Conservation (phyloP, 2,888 invertebrate species). For the Polymixis flavicincta region DNA sequence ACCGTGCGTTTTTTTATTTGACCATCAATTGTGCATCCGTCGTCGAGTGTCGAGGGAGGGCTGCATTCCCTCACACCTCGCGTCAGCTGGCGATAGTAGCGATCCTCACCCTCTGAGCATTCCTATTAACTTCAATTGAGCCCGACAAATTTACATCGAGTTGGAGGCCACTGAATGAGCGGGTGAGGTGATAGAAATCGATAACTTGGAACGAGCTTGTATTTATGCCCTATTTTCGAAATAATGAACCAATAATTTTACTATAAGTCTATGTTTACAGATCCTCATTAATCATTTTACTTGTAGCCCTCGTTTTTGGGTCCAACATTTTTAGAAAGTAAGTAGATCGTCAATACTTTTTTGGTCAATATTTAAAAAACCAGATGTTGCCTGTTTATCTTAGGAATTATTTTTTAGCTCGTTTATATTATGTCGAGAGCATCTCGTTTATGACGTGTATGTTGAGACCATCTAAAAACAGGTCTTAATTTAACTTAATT, state of each 20-base stretch:
- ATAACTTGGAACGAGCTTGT: not conserved
- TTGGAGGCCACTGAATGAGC: slow-evolving; percentile 73
- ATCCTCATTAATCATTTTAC: not conserved
- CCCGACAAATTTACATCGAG: slow-evolving; percentile 89
- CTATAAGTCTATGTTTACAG: not conserved
- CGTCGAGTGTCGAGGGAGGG: slow-evolving; percentile 82
- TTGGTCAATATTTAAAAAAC: too few relatives aligned
- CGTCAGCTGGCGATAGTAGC: slow-evolving; percentile 84
- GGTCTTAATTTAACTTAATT: too few relatives aligned
- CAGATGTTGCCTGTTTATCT: too few relatives aligned
- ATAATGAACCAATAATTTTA: not conserved
- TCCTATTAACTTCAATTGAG: slow-evolving; percentile 91
- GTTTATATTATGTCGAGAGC: too few relatives aligned
- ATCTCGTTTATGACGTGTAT: too few relatives aligned
- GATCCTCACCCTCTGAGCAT: slow-evolving; percentile 86
- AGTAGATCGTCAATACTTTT: too few relatives aligned
- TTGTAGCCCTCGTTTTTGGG: not conserved
- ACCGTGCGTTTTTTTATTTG: slow-evolving; percentile 80
- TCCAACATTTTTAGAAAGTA: not conserved
- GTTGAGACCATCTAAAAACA: not conserved
- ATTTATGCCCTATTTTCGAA: not conserved
- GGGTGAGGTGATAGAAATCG: slow-evolving; percentile 31
- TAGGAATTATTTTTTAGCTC: too few relatives aligned
- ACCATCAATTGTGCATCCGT: slow-evolving; percentile 83
- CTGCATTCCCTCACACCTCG: slow-evolving; percentile 90